Evolutionary conservation across 2,888 invertebrate species (phyloP), one percentile per base, ranked within the genome.

Genomic region (Andrena hattorfiana): DNA sequence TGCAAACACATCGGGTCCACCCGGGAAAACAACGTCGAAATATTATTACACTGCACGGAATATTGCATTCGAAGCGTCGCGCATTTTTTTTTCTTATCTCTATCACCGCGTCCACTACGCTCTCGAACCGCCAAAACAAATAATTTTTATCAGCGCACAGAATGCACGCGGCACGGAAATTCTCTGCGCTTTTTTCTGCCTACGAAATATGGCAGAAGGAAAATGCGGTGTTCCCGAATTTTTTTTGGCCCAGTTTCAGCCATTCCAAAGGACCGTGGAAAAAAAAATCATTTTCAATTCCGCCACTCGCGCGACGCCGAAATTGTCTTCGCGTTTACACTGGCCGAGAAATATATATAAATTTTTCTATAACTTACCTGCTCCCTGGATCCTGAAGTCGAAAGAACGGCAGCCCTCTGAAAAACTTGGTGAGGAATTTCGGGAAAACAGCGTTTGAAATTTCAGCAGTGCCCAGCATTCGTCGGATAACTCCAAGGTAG

Each of bases 1-100:
- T 69, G 79, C 79, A 64, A 70, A 78, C 79, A 79, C 69, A 69
- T 69, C 79, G 79, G n/a, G 48, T 49, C 70, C 26, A 35, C 66
- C 26, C 30, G 26, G 66, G 49, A 35, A 79, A 72, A 67, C 51
- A 80, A 71, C 80, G 71, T 26, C 62, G 66, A 79, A 79, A 81
- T 81, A 70, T 80, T 70, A 81, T 81, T 81, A 81, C 62, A 79
- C 80, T 62, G 32, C 54, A 13, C 16, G 80, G 66, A 81, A 81
- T 72, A 79, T 81, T 79, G 71, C 80, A 66, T 26, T 28, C 60
- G 66, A 54, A 66, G 30, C 54, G 48, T 48, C n/a, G 0, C 60
- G 51, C 28, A 48, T 54, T 69, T 70, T 73, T 73, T 77, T 71
- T 66, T 59, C 64, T 80, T 80, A 66, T 66, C 66, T 80, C 66